A percentile compares a stretch with the other conserved stretches of the same genome.
Evolutionary conservation across 2,888 invertebrate genomes (phyloP).

Genomic region (Amblyjoppa proteus): DNA sequence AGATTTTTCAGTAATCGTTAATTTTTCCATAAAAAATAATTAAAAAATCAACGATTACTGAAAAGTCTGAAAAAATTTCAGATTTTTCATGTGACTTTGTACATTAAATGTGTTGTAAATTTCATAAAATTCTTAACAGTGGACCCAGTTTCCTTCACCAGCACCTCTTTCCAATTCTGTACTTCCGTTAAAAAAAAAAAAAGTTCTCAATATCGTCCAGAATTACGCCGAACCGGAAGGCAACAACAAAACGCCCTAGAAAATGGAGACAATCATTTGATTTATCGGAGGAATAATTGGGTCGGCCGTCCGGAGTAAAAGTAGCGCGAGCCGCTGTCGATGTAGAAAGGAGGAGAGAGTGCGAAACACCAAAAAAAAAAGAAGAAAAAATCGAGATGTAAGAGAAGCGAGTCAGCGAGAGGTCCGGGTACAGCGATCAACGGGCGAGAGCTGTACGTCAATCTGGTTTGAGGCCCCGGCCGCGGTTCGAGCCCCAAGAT

Average conservation of each 20-base stretch:
- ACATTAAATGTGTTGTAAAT: too few relatives aligned
- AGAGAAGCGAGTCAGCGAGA: conserved; percentile 47
- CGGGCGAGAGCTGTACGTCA: conserved; percentile 69
- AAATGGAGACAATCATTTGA: background rate
- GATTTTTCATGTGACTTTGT: too few relatives aligned
- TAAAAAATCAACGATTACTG: too few relatives aligned
- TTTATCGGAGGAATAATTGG: background rate
- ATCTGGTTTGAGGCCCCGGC: conserved; percentile 71
- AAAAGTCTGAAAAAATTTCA: too few relatives aligned
- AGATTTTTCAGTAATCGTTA: too few relatives aligned
- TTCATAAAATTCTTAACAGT: too few relatives aligned
- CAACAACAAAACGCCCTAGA: background rate
- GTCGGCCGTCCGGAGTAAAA: background rate
- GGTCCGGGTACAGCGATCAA: conserved; percentile 66
- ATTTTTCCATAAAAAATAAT: too few relatives aligned
- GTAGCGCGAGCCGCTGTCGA: background rate
- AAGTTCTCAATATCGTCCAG: too few relatives aligned
- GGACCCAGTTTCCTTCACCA: too few relatives aligned
- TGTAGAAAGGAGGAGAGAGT: conserved; percentile 38
- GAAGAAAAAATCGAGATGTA: conserved; percentile 53
- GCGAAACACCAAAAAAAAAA: conserved; percentile 12
- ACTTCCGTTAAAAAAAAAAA: too few relatives aligned
- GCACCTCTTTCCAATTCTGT: too few relatives aligned
- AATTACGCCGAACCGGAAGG: too few relatives aligned
- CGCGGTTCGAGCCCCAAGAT: conserved; percentile 77